Evolutionary conservation across 2,113 vertebrate species (phyloP).

Genomic region (Sphaerodactylus townsendi): DNA sequence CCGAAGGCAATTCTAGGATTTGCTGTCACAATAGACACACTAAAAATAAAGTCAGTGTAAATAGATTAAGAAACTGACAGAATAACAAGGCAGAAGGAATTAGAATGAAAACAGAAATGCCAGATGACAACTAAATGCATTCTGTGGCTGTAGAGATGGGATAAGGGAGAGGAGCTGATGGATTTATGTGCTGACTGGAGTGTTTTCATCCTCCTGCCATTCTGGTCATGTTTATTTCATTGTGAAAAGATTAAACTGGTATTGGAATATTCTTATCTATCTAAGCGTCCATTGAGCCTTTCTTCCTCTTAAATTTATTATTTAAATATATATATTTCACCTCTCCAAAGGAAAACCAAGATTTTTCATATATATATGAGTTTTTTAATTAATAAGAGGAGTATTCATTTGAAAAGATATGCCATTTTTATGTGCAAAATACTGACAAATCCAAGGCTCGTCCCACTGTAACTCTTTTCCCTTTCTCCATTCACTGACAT

Average conservation of each 20-base stretch:
- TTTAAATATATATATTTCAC: too few species aligned
- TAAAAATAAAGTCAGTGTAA: conserved; percentile 76
- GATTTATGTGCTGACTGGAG: conserved; percentile 50
- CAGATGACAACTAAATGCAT: conserved; percentile 53
- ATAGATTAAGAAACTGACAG: conserved; percentile 76
- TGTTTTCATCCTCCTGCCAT: conserved; percentile 41
- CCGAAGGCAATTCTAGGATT: conserved; percentile 71
- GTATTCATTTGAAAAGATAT: neutral
- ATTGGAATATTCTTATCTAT: conserved; percentile 51
- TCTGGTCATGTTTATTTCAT: conserved; percentile 8
- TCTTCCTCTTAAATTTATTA: neutral
- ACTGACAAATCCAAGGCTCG: neutral
- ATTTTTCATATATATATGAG: neutral
- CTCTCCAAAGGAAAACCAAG: conserved; percentile 2
- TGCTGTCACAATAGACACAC: conserved; percentile 70
- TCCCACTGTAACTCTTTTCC: too few species aligned
- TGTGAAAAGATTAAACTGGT: conserved; percentile 40
- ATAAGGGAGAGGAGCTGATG: conserved; percentile 19
- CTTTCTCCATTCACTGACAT: neutral
- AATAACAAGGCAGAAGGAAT: conserved; percentile 74
- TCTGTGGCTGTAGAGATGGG: conserved; percentile 9
- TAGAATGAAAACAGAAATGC: conserved; percentile 58
- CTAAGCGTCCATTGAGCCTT: conserved; percentile 34
- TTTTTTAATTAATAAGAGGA: neutral
- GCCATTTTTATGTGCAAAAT: neutral